Conservation (phyloP, 2,888 invertebrate genomes). For the Drosophila neoperkinsi region DNA sequence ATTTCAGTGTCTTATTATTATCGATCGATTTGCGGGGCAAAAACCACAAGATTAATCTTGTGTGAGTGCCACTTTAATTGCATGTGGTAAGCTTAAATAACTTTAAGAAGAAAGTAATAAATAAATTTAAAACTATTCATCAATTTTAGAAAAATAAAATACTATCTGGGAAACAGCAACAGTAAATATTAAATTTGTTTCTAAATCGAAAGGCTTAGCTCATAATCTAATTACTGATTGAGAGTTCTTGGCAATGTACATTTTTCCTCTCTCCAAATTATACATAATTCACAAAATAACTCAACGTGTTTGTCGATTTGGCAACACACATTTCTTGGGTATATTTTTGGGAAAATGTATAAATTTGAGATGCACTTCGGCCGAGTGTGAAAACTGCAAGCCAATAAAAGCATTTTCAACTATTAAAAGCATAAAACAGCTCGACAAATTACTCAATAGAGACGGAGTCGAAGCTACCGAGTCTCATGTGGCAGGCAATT, state of each 20-base stretch:
- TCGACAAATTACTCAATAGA: conserved; percentile 20
- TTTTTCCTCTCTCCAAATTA: conserved; percentile 1
- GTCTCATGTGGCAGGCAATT: conserved; percentile 58
- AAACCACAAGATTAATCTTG: neutral
- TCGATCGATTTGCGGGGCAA: neutral
- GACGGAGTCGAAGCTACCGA: conserved; percentile 10
- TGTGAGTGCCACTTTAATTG: neutral
- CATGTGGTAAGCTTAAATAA: neutral
- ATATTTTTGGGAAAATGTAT: conserved; percentile 20
- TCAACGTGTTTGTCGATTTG: conserved; percentile 4
- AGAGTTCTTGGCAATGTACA: neutral
- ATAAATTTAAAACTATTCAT: neutral
- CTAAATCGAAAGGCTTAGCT: conserved; percentile 17
- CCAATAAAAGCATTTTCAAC: conserved; percentile 55
- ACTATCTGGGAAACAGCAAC: neutral
- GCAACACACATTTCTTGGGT: conserved; percentile 15
- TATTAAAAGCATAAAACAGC: conserved; percentile 47
- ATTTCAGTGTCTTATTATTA: neutral
- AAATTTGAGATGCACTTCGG: conserved; percentile 36
- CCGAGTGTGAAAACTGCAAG: conserved; percentile 57
- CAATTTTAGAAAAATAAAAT: neutral
- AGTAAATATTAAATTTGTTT: neutral
- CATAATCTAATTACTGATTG: conserved; percentile 2
- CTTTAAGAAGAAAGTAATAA: too few species aligned
- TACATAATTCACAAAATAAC: conserved; percentile 24